phyloP scores from a whole-genome alignment of 1,140 invertebrate genomes.

The Medauroidea extradentata region DNA sequence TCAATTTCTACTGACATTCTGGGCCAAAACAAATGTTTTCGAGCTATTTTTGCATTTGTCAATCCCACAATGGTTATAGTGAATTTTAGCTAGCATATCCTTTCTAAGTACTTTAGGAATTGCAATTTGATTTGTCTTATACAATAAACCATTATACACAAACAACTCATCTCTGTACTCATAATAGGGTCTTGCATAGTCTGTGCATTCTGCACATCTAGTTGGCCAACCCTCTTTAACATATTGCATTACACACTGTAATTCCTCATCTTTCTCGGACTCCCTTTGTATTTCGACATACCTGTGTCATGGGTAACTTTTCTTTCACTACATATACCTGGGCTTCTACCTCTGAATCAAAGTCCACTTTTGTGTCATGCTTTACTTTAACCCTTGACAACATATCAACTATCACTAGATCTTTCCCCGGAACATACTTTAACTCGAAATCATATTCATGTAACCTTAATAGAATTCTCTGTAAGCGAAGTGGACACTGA shows the following conservation, averaged over 20 bases:
- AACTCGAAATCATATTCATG: constrained; percentile 41
- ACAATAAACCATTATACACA: no score
- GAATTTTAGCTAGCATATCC: constrained; percentile 25
- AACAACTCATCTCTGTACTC: no score
- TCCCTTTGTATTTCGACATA: constrained; percentile 1
- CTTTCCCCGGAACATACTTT: constrained; percentile 27
- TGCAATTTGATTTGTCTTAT: constrained; percentile 21
- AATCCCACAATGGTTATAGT: no score
- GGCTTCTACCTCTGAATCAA: no score
- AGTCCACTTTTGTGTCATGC: no score
- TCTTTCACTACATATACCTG: no score
- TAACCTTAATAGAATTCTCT: constrained; percentile 39
- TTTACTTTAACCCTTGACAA: constrained; percentile 13
- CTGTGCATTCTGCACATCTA: neutral
- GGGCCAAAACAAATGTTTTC: no score
- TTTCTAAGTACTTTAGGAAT: constrained; percentile 30
- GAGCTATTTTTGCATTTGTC: no score
- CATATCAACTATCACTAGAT: constrained; percentile 19
- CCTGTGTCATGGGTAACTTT: neutral
- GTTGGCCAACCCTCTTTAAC: constrained; percentile 7
- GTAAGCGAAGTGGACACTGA: constrained; percentile 35
- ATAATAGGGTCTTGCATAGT: neutral
- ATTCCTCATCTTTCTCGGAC: constrained; percentile 5
- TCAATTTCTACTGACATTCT: no score
- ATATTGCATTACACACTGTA: constrained; percentile 1